Base-by-base conservation (phyloP, 2,797 vertebrate species). In the Gephyroberyx darwinii region DNA sequence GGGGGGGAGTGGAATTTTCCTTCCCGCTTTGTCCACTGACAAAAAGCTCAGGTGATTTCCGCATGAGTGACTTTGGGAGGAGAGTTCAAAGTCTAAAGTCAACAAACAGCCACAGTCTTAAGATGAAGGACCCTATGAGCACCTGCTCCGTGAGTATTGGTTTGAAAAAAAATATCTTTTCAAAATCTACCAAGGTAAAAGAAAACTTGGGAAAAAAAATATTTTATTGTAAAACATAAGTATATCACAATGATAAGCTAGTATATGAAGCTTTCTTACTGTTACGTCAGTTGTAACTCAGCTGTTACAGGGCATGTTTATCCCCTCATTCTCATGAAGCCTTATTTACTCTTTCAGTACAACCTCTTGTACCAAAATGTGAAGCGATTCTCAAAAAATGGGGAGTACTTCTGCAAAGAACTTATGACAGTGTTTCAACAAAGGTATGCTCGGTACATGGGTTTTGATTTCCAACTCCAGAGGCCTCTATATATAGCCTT, bases 331-430 rank as follows among this genome's bases (percentile, higher is more conserved):
- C 3, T 74, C 50, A 67, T 4, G 26, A 51, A 66, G 8, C n/a
- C 8, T 69, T 2, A 5, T 35, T 58, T 5, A 5, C 4, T 88
- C 37, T 94, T 91, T 72, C 85, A 98, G 96, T 96, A 96, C 73
- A 93, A 96, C 83, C 92, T 92, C 64, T 90, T 95, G 13, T 98
- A 96, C 88, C 95, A 96, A 86, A 94, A 96, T 75, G 91, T 95
- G 19, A 98, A 96, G 83, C 91, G 77, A 45, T 93, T 94, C 91
- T 96, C 95, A 61, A 96, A 96, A 91, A 91, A 92, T 77, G 95
- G 95, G 79, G 95, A 96, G 74, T 75, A 88, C 84, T 96, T 96
- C 92, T 96, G 95, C 86, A 96, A 96, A 90, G 95, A 96, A 74
- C 91, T 97, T 43, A 89, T 95, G 86, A 84, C 90, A 0, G 84